Conservation (phyloP, 2,888 invertebrate genomes). For the Hedya salicella region DNA sequence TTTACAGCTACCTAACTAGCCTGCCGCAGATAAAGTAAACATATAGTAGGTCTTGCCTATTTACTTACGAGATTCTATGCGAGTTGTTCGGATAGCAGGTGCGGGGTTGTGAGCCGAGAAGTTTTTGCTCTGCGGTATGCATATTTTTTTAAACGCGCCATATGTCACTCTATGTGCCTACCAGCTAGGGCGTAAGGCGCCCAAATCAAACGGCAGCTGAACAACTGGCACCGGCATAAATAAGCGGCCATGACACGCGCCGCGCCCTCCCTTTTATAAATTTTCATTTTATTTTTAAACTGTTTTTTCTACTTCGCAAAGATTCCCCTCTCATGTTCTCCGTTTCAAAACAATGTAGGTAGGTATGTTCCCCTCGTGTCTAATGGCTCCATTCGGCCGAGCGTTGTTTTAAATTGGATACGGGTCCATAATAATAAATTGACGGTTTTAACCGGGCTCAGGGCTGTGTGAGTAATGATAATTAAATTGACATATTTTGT, state of each 20-base stretch:
- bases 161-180: constrained; percentile 65
- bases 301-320: constrained; percentile 81
- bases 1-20: background rate
- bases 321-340: constrained; percentile 77
- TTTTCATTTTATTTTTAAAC: constrained; percentile 85
- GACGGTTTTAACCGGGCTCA: constrained; percentile 81
- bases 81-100: constrained; percentile 3
- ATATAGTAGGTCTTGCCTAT: background rate
- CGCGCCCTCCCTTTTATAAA: constrained; percentile 80
- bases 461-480: constrained; percentile 78
- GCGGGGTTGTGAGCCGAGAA: constrained; percentile 47
- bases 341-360: constrained; percentile 74
- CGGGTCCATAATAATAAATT: constrained; percentile 84
- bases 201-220: constrained; percentile 80
- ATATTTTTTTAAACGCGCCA: constrained; percentile 61
- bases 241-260: constrained; percentile 80
- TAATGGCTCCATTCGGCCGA: constrained; percentile 76
- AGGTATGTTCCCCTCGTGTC: constrained; percentile 54
- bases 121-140: constrained; percentile 49
- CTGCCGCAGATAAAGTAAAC: no score
- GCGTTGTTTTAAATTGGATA: constrained; percentile 85
- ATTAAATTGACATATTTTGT: constrained; percentile 72
- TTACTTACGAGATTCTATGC: background rate
- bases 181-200: constrained; percentile 55
- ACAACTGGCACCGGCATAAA: constrained; percentile 69